phyloP scores from a whole-genome alignment of 2,113 vertebrate genomes.

The Antigone vipio region DNA sequence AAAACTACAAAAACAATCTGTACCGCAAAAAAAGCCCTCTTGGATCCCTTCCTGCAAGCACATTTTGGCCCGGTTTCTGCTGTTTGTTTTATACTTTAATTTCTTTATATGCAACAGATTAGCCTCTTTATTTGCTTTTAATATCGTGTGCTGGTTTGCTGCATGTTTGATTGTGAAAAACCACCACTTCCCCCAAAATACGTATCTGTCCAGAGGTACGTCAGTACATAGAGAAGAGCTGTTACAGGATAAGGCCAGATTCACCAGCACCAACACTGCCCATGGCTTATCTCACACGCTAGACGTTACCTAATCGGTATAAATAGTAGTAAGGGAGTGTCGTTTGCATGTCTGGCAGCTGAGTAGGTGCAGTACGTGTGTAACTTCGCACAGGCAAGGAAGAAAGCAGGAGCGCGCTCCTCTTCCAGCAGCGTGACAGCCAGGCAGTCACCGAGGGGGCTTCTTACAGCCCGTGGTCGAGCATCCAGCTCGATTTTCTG shows the following conservation, averaged over 20 bases:
- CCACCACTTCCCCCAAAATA: neutral
- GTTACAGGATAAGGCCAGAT: neutral
- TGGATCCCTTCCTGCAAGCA: neutral
- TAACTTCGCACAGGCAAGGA: neutral
- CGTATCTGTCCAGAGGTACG: neutral
- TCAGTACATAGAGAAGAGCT: neutral
- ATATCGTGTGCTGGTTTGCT: neutral
- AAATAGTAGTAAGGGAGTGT: neutral
- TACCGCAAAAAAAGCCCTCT: neutral
- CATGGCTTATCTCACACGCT: neutral
- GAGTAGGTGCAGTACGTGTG: neutral
- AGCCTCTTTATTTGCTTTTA: neutral
- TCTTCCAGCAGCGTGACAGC: neutral
- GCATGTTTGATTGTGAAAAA: neutral
- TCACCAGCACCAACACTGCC: neutral
- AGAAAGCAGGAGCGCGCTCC: accelerated
- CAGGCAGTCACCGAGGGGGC: neutral
- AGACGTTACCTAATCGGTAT: neutral
- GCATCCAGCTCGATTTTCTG: neutral
- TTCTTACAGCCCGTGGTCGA: neutral
- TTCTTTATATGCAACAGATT: neutral
- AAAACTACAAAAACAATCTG: neutral
- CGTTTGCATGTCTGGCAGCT: neutral
- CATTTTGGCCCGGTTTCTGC: neutral
- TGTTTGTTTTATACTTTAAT: neutral